A percentile compares a stretch with the other conserved stretches of the same genome.
Conservation (phyloP, 2,797 vertebrate genomes). For the Mergus octosetaceus region DNA sequence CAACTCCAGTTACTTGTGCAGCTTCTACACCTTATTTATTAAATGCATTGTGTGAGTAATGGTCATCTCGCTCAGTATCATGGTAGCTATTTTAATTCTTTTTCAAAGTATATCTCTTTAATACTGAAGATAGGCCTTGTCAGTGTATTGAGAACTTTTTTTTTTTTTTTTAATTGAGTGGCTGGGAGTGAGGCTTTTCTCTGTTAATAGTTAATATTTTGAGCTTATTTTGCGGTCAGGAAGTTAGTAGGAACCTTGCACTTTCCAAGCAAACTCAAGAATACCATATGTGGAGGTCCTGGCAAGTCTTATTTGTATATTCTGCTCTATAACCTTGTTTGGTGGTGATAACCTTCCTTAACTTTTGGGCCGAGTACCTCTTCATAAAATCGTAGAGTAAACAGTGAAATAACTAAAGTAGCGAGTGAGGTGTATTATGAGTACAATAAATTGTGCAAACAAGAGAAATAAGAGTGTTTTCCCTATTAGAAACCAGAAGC, state of each 20-base stretch:
- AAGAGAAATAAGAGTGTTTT: background rate
- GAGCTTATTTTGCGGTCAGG: background rate
- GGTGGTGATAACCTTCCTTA: background rate
- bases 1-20: background rate
- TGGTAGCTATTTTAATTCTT: background rate
- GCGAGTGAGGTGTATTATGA: background rate
- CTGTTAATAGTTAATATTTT: background rate
- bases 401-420: constrained; percentile 23
- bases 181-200: background rate
- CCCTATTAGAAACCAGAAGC: background rate
- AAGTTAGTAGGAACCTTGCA: background rate
- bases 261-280: background rate
- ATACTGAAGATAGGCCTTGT: rapidly evolving
- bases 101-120: background rate
- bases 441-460: constrained; percentile 13
- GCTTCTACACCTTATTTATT: background rate
- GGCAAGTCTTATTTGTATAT: constrained; percentile 22
- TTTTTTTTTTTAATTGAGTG: background rate
- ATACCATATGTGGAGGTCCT: background rate
- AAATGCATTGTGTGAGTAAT: background rate
- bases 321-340: background rate
- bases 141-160: rapidly evolving
- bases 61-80: background rate
- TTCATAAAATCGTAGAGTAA: constrained; percentile 31
- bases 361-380: background rate